phyloP scores from a whole-genome alignment of 1,140 invertebrate genomes.

The Macrobrachium nipponense region DNA sequence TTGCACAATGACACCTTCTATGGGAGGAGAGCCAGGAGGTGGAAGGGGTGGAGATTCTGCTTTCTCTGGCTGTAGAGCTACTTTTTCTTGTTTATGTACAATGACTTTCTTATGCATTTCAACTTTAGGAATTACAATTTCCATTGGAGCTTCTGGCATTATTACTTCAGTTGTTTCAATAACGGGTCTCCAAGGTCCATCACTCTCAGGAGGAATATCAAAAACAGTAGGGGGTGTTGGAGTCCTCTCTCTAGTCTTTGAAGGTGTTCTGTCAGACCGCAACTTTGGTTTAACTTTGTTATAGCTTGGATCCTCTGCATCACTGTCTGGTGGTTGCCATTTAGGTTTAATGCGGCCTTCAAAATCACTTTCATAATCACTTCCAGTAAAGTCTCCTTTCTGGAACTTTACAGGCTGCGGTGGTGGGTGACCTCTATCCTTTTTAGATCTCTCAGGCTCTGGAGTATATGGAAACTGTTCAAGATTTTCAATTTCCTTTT shows the following conservation, averaged over 20 bases:
- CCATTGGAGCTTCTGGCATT: slow-evolving; percentile 19
- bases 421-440: slow-evolving; percentile 68
- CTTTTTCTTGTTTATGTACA: not conserved
- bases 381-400: slow-evolving; percentile 77
- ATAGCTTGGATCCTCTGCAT: slow-evolving; percentile 54
- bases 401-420: slow-evolving; percentile 77
- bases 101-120: slow-evolving; percentile 31
- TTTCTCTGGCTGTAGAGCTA: slow-evolving; percentile 1
- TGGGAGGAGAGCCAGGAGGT: slow-evolving; percentile 52
- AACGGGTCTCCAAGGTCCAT: slow-evolving; percentile 71
- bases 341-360: slow-evolving; percentile 75
- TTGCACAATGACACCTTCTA: slow-evolving; percentile 51
- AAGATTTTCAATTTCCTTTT: slow-evolving; percentile 63
- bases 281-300: slow-evolving; percentile 49
- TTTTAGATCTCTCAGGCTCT: slow-evolving; percentile 66
- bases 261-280: slow-evolving; percentile 37
- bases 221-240: slow-evolving; percentile 74
- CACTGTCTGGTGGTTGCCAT: slow-evolving; percentile 68
- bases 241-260: slow-evolving; percentile 66
- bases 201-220: slow-evolving; percentile 70
- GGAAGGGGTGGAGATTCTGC: slow-evolving; percentile 43
- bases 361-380: slow-evolving; percentile 82
- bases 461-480: slow-evolving; percentile 71
- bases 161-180: slow-evolving; percentile 72
- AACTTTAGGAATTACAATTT: slow-evolving; percentile 34